Evolutionary conservation across 2,113 vertebrate genomes (phyloP).

Genomic region (Chiloscyllium plagiosum): DNA sequence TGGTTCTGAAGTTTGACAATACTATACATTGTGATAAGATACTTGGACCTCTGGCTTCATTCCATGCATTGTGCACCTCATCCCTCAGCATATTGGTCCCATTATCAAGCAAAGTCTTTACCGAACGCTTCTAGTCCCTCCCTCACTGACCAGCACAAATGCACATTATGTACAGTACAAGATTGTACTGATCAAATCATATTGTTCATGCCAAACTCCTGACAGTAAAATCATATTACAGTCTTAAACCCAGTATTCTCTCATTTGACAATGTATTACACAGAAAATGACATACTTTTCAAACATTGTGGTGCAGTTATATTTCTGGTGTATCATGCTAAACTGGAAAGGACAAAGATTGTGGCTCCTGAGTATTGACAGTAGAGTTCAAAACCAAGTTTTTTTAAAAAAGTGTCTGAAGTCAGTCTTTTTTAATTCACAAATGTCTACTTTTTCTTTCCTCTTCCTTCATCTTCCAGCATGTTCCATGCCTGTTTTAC

Average conservation of each 20-base stretch:
- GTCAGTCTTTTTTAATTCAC: neutral
- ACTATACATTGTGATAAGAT: neutral
- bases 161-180: neutral
- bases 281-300: neutral
- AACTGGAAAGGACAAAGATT: neutral
- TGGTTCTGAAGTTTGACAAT: neutral
- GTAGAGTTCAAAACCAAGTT: conserved; percentile 1
- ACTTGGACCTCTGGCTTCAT: neutral
- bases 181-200: neutral
- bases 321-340: neutral
- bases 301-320: neutral
- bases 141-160: neutral
- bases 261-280: neutral
- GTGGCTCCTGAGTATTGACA: conserved; percentile 4
- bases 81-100: neutral
- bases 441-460: neutral
- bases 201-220: neutral
- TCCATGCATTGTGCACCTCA: neutral
- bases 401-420: neutral
- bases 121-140: neutral
- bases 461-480: neutral
- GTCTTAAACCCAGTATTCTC: neutral
- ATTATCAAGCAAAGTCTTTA: neutral
- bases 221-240: neutral
- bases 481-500: neutral